Percentiles rank a stretch among this genome's conserved stretches.
phyloP scores from a whole-genome alignment of 2,888 invertebrate species.

The Caenorhabditis parvicauda region DNA sequence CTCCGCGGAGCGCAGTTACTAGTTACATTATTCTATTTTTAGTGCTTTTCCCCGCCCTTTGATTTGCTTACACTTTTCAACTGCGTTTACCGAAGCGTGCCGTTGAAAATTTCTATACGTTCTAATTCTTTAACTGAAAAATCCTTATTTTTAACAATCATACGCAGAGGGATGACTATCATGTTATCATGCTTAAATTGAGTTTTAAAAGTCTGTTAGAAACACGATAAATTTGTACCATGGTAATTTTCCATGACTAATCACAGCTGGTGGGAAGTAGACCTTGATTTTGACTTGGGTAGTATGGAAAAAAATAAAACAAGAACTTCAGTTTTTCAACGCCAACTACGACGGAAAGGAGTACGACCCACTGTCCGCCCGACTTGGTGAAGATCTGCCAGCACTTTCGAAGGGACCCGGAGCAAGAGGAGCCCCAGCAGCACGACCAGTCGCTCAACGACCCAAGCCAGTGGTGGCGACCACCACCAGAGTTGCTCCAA shows the following conservation, averaged over 20 bases:
- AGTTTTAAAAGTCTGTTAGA: too few relatives aligned
- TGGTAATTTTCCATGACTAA: too few relatives aligned
- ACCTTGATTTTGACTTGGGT: neutral
- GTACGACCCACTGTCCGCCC: slow-evolving; percentile 85
- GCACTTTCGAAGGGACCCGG: slow-evolving; percentile 21
- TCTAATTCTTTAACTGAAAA: too few relatives aligned
- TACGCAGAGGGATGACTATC: too few relatives aligned
- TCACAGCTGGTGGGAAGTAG: neutral
- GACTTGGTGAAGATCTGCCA: slow-evolving; percentile 71
- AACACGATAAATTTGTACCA: too few relatives aligned
- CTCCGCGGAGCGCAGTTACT: too few relatives aligned
- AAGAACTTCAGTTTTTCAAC: slow-evolving; percentile 99
- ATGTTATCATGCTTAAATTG: too few relatives aligned
- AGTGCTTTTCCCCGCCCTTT: too few relatives aligned
- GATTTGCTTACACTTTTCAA: too few relatives aligned
- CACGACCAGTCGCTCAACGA: slow-evolving; percentile 21
- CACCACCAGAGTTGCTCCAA: slow-evolving; percentile 6
- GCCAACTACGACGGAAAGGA: slow-evolving; percentile 81
- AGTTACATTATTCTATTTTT: too few relatives aligned
- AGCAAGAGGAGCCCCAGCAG: neutral
- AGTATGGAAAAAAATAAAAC: too few relatives aligned
- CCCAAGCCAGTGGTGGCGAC: slow-evolving; percentile 17
- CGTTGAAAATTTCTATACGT: neutral
- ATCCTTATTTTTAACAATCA: too few relatives aligned
- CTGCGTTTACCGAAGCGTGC: neutral